Base-by-base conservation (phyloP, 1,140 invertebrate genomes). In the Mercenaria mercenaria region DNA sequence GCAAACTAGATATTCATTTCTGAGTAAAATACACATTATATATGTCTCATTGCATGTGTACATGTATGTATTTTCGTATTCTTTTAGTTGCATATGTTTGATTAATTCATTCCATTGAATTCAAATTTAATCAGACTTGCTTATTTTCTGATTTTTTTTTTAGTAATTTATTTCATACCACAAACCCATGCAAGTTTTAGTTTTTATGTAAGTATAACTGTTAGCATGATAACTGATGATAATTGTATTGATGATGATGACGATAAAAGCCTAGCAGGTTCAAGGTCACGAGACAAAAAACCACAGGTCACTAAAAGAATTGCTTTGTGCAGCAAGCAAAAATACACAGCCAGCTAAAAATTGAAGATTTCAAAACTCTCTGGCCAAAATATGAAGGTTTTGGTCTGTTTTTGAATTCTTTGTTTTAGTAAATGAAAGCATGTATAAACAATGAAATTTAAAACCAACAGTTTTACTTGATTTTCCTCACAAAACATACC, bases 401-500 rank as follows among this genome's bases (percentile, higher is more conserved):
- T 64, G 59, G 52, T 8, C n/a, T 8, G n/a, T 29, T 64, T 64
- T 29, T 64, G 59, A 64, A 64, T n/a, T 72, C 32, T 47, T 47
- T 39, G 32, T 72, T 72, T 72, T 72, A 72, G 67, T 72, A 72
- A n/a, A 72, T 39, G 23, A 10, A 72, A 64, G 23, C 34, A 72
- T 39, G 67, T 37, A 64, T 32, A 20, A 72, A 72, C 34, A 72
- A 41, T 4, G 34, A 26, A 39, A 20, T 41, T n/a, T 34, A 85
- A 56, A 56, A 61, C 43, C 69, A 87, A 61, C 72, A 64, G 47
- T 61, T 61, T 77, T 87, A 77, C 56, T 77, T 56, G 13, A 47
- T 26, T 77, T 87, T 50, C 77, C 85, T 81, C 81, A 91, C 81
- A 80, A 80, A 89, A 95, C 95, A 93, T 95, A 96, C 95, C 95